Conservation (phyloP, 2,888 invertebrate species). For the Petrolisthes cinctipes region DNA sequence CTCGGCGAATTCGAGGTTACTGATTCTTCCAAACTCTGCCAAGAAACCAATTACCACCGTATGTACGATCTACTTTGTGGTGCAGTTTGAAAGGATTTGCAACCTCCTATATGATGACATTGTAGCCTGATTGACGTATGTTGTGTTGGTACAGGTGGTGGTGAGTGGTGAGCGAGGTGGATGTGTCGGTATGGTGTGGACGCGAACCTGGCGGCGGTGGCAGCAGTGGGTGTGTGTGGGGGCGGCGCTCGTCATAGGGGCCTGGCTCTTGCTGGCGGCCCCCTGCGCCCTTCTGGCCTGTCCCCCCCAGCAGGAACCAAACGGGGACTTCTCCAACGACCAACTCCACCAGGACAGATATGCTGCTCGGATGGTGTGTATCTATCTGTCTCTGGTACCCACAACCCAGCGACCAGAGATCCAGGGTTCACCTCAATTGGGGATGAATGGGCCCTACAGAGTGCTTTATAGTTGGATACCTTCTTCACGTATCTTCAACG, state of each 20-base stretch:
- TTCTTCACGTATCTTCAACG: conserved; percentile 74
- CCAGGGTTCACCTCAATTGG: conserved; percentile 63
- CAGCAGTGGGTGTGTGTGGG: conserved; percentile 52
- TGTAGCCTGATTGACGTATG: background rate
- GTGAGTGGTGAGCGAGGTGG: conserved; percentile 37
- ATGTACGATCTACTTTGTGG: too few relatives aligned
- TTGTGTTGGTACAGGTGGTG: conserved; percentile 34
- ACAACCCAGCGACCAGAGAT: conserved; percentile 11
- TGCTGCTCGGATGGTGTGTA: conserved; percentile 33
- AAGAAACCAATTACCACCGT: too few relatives aligned
- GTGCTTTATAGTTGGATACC: conserved; percentile 87
- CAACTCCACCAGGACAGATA: conserved; percentile 17
- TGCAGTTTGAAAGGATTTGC: too few relatives aligned
- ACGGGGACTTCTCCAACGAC: background rate
- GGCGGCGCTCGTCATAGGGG: conserved; percentile 41
- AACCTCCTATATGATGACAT: background rate
- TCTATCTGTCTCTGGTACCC: conserved; percentile 31
- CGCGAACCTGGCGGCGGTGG: conserved; percentile 56
- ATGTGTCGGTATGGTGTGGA: conserved; percentile 52
- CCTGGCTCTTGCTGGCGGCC: conserved; percentile 53
- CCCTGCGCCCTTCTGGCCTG: conserved; percentile 57
- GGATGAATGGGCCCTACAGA: conserved; percentile 75
- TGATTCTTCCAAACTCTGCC: too few relatives aligned
- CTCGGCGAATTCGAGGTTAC: too few relatives aligned
- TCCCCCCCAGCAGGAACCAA: conserved; percentile 35